Percentiles rank a stretch among this genome's conserved stretches.
phyloP scores from a whole-genome alignment of 2,113 vertebrate species.

The Peromyscus maniculatus region DNA sequence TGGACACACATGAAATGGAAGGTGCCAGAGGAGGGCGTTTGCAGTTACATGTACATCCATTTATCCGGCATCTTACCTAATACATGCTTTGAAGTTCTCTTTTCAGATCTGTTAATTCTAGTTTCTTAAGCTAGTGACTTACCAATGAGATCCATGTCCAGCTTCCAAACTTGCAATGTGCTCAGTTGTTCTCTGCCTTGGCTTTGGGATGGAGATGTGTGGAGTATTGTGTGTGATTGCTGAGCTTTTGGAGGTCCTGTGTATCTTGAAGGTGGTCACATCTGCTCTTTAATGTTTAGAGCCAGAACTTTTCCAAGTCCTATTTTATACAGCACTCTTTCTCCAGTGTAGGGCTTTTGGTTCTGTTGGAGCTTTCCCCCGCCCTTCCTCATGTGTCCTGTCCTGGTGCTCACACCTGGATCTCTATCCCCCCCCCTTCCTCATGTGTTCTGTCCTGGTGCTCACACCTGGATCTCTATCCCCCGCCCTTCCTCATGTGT shows the following conservation, averaged over 20 bases:
- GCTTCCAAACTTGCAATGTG: background rate
- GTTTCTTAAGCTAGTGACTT: background rate
- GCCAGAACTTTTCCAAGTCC: background rate
- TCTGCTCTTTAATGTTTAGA: background rate
- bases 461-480: too few relatives aligned
- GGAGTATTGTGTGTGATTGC: background rate
- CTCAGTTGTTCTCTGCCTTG: background rate
- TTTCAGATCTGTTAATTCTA: conserved; percentile 3
- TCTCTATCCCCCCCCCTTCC: too few relatives aligned
- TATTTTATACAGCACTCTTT: too few relatives aligned
- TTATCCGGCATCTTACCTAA: background rate
- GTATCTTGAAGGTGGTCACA: background rate
- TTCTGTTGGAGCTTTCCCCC: background rate
- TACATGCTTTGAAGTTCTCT: background rate
- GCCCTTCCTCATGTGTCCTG: background rate
- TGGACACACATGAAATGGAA: background rate
- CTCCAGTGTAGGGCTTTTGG: background rate
- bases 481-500: too few relatives aligned
- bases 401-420: background rate
- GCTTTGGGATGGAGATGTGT: background rate
- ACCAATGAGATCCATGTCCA: too few relatives aligned
- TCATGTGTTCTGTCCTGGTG: too few relatives aligned
- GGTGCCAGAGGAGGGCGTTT: background rate
- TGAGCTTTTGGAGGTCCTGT: background rate
- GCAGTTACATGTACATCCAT: background rate